phyloP scores from a whole-genome alignment of 1,140 invertebrate genomes.

The Hermetia illucens region DNA sequence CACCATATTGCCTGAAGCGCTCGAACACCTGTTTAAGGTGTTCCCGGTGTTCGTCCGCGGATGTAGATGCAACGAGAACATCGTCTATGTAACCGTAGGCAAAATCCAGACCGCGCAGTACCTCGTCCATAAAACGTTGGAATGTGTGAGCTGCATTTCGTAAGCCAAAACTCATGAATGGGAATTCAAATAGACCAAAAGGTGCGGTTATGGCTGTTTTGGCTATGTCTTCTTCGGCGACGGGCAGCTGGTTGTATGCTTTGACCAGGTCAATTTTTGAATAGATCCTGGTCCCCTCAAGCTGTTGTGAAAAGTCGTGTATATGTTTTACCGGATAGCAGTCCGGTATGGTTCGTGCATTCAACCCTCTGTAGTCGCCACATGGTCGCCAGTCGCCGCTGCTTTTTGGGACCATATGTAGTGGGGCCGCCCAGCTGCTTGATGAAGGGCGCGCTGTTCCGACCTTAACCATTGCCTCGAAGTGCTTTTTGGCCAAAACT shows the following conservation, averaged over 20 bases:
- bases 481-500: too few species aligned
- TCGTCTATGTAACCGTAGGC: slow-evolving; percentile 35
- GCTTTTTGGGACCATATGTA: slow-evolving; percentile 31
- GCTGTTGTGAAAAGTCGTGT: slow-evolving; percentile 17
- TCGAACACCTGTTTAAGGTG: too few species aligned
- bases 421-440: slow-evolving; percentile 15
- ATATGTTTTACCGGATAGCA: slow-evolving; percentile 28
- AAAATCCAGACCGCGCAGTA: slow-evolving; percentile 25
- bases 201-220: slow-evolving; percentile 29
- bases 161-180: slow-evolving; percentile 17
- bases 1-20: too few species aligned
- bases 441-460: slow-evolving; percentile 18
- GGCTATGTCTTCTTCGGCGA: slow-evolving; percentile 18
- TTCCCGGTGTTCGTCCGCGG: slow-evolving; percentile 13
- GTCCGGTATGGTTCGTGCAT: slow-evolving; percentile 26
- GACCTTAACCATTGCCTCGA: slow-evolving; percentile 16
- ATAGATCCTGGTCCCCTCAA: slow-evolving; percentile 26
- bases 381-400: slow-evolving; percentile 27
- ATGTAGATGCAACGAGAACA: slow-evolving; percentile 29
- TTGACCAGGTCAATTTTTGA: slow-evolving; percentile 30
- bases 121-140: slow-evolving; percentile 27
- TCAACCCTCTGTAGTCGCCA: slow-evolving; percentile 34
- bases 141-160: slow-evolving; percentile 23
- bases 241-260: slow-evolving; percentile 34
- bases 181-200: slow-evolving; percentile 13